Base-by-base conservation (phyloP, 2,797 vertebrate species). In the Valencia hispanica region DNA sequence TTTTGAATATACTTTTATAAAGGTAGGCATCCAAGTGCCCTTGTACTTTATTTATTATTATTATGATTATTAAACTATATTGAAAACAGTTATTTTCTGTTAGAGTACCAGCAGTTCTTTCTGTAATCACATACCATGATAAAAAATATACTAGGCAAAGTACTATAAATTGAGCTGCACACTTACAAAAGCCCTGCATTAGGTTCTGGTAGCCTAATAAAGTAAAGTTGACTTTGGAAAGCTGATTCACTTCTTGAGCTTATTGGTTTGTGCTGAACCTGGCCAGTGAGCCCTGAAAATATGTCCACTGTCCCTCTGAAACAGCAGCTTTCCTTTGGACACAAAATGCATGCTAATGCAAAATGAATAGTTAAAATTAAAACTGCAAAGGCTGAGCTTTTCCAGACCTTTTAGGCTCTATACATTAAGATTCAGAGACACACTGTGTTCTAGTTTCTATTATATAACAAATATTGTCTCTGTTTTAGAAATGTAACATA, bases 371-470 rank as follows among this genome's bases (percentile, higher is more conserved):
- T 73, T 59, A 47, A 47, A 73, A 73, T 59, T 47, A 45, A 73
- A 61, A 61, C 72, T 61, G 72, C 72, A 73, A 5, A 63, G 18
- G 55, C 27, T 61, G 55, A 53, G 70, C 50, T 71, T 71, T 53
- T 36, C 18, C 45, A 25, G 57, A 15, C 22, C 32, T 43, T 63
- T 32, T 66, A 66, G 2, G 22, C 1, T 25, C 36, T 41, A 20
- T 43, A 10, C 11, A 45, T 48, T 25, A 48, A 17, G 27, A 45
- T 73, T 18, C 17, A 48, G 30, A 72, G 45, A 47, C 15, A 27
- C 50, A 39, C 5, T 8, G 25, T n/a, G 69, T 18, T 55, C 70
- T 9, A 55, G 18, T 72, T 72, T 72, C 25, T 15, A 11, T 3
- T 9, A 43, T 39, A 17, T 12, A 11, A 43, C 61, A 39, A 9